These are phyloP conservation scores for Melanogrammus aeglefinus DNA, from an alignment of 2,797 vertebrate genomes.

Conservation along the genomic window DNA sequence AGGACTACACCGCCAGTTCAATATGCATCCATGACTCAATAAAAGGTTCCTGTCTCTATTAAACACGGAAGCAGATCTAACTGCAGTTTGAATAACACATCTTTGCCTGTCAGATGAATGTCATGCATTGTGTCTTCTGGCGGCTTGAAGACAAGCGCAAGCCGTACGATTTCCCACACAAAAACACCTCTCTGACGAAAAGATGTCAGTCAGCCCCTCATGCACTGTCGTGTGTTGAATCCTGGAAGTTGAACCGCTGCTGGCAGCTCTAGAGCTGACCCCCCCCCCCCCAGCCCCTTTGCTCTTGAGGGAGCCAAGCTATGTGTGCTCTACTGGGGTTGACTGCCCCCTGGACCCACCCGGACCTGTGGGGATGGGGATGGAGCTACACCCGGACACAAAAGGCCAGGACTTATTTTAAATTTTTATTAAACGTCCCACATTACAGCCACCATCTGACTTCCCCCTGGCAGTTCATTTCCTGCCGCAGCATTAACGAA, in stretches of 20 bases:
- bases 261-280: neutral
- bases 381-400: neutral
- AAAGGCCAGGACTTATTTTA: constrained; percentile 35
- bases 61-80: neutral
- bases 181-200: neutral
- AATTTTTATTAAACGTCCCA: constrained; percentile 20
- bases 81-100: neutral
- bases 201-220: neutral
- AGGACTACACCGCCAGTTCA: too few relatives aligned
- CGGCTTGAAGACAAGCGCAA: too few relatives aligned
- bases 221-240: neutral
- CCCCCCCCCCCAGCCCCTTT: too few relatives aligned
- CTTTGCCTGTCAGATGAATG: neutral
- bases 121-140: neutral
- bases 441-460: constrained; percentile 62
- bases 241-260: neutral
- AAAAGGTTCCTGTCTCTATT: too few relatives aligned
- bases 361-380: neutral
- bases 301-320: too few relatives aligned
- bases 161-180: too few relatives aligned
- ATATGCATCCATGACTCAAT: too few relatives aligned
- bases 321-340: neutral
- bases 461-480: constrained; percentile 9
- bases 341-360: neutral
- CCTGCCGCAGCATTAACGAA: constrained; percentile 59